These are phyloP conservation scores for Alentia gelatinosa DNA, from an alignment of 2,888 invertebrate genomes.

Conservation along the genomic window DNA sequence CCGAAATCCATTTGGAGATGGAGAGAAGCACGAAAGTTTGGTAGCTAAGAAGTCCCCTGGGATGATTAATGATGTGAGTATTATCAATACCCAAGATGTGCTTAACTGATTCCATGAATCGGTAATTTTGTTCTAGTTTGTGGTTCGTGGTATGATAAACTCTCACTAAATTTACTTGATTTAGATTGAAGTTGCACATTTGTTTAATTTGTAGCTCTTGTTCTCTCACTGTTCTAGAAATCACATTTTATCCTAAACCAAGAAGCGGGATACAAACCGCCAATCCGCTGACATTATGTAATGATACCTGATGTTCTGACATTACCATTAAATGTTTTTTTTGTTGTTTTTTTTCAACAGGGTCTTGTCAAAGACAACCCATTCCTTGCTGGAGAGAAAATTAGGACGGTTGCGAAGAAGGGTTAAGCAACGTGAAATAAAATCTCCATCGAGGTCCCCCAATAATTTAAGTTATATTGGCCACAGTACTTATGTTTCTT, in stretches of 20 bases:
- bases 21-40: slow-evolving; percentile 49
- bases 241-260: not conserved
- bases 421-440: slow-evolving; percentile 51
- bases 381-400: slow-evolving; percentile 58
- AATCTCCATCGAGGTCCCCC: not conserved
- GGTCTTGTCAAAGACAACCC: slow-evolving; percentile 56
- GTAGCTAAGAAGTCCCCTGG: slow-evolving; percentile 66
- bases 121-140: not conserved
- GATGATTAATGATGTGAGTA: slow-evolving; percentile 57
- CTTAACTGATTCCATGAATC: not conserved
- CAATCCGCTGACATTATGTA: not conserved
- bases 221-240: not conserved
- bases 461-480: too few species aligned
- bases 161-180: not conserved
- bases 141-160: not conserved
- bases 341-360: not conserved
- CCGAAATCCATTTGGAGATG: slow-evolving; percentile 36
- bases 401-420: slow-evolving; percentile 64
- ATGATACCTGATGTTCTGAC: not conserved
- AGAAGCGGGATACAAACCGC: not conserved
- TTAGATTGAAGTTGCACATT: not conserved
- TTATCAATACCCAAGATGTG: not conserved
- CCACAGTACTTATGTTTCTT: too few species aligned
- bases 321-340: not conserved
- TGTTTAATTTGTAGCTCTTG: not conserved